A percentile compares a stretch with the other conserved stretches of the same genome.
phyloP scores from a whole-genome alignment of 1,140 invertebrate genomes.

The Choristoneura fumiferana region DNA sequence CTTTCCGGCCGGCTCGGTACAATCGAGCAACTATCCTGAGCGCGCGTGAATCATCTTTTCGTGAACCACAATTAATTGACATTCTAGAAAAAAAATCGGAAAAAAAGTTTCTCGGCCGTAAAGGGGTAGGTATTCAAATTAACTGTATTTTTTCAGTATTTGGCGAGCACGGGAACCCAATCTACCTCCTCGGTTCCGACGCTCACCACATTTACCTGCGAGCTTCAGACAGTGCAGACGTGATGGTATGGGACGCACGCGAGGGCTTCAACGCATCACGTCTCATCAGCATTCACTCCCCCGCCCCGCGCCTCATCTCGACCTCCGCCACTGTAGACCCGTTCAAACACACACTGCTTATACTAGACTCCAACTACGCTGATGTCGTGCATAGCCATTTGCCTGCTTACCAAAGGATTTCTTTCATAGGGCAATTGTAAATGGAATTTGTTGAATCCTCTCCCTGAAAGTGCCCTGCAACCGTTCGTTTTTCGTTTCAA shows the following conservation, averaged over 20 bases:
- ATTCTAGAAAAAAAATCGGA: no score
- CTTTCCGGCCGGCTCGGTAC: no score
- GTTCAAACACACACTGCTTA: constrained; percentile 31
- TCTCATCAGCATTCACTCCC: constrained; percentile 41
- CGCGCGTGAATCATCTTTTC: no score
- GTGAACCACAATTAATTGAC: no score
- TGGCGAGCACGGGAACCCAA: constrained; percentile 38
- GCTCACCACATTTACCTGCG: constrained; percentile 43
- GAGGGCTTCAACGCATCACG: constrained; percentile 35
- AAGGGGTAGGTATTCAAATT: no score
- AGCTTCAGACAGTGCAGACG: constrained; percentile 42
- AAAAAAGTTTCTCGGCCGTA: no score
- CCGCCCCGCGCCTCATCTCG: constrained; percentile 39
- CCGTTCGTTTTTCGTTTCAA: no score
- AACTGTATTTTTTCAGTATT: constrained; percentile 45
- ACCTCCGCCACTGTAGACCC: constrained; percentile 39
- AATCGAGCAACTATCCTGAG: no score
- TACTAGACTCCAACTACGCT: constrained; percentile 49
- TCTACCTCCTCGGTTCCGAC: constrained; percentile 41
- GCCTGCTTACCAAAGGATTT: constrained; percentile 50
- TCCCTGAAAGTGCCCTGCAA: no score
- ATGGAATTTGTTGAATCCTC: no score
- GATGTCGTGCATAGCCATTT: constrained; percentile 35
- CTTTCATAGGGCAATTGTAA: constrained; percentile 37
- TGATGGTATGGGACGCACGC: constrained; percentile 43